These are phyloP conservation scores for Limnephilus lunatus DNA, from an alignment of 2,888 invertebrate species.

Conservation along the genomic window DNA sequence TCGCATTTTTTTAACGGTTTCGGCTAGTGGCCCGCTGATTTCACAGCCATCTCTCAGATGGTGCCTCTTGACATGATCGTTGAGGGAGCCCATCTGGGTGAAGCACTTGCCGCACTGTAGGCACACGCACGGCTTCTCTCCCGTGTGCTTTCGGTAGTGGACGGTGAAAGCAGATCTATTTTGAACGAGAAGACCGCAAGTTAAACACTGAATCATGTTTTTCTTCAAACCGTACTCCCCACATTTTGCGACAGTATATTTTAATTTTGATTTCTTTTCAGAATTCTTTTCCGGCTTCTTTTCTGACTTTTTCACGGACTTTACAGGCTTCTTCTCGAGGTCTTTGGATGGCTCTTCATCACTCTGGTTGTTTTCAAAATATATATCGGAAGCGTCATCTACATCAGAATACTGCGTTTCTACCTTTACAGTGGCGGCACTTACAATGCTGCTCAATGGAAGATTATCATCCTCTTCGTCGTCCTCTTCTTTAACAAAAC, in stretches of 20 bases:
- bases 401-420: neutral
- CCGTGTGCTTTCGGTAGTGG: constrained; percentile 60
- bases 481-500: constrained; percentile 49
- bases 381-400: constrained; percentile 43
- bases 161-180: constrained; percentile 57
- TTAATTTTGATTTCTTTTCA: constrained; percentile 20
- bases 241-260: constrained; percentile 30
- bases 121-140: constrained; percentile 58
- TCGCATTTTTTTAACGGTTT: constrained; percentile 43
- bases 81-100: constrained; percentile 52
- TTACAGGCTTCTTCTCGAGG: neutral
- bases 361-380: constrained; percentile 26
- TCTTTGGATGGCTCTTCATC: neutral
- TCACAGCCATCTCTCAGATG: constrained; percentile 24
- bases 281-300: neutral
- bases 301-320: neutral
- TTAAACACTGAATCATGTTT: constrained; percentile 50
- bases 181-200: constrained; percentile 50
- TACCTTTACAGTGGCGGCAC: constrained; percentile 25
- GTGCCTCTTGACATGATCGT: constrained; percentile 54
- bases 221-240: constrained; percentile 45
- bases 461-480: constrained; percentile 20
- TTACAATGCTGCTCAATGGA: constrained; percentile 27
- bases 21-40: constrained; percentile 13
- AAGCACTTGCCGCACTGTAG: constrained; percentile 54